Base-by-base conservation (phyloP, 2,113 vertebrate genomes). In the Lates calcarifer region DNA sequence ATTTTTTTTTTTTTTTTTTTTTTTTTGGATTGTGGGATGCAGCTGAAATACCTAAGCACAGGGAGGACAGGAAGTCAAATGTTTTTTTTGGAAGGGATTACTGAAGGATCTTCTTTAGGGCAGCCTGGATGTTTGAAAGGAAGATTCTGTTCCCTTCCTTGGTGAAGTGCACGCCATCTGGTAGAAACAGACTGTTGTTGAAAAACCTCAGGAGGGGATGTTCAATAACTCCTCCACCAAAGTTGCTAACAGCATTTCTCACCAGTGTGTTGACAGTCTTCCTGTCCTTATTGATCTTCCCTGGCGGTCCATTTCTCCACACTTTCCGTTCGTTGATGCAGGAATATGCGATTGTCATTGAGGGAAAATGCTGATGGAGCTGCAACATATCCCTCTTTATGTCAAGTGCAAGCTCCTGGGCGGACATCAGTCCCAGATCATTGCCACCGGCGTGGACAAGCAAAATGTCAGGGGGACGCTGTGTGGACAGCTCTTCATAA, bases 81-180 rank as follows among this genome's bases (percentile, higher is more conserved):
- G 37, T 2, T 2, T 10, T 39, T 39, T 39, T 39, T 39, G 37
- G 37, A 39, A 10, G 9, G 11, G 37, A 39, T 39, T 39, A 10
- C 0, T 9, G 2, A 6, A 9, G 0, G 0, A 24, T 11, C 28
- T 66, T 75, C 26, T n/a, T 31, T 8, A 78, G 24, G 7, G 1
- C 56, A n/a, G 5, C 1, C 12, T 12, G 13, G 56, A 78, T 61
- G 20, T 14, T 33, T 13, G 47, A 56, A 8, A 79, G 5, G 56
- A 63, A 79, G 26, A 33, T 9, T 15, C 17, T 1, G 13, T 63
- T 79, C 45, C 58, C 58, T 6, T 26, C 8, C 13, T 28, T 10
- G 7, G 29, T 39, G 41, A 55, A 56, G 28, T 71, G 57, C 26
- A 70, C 66, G 31, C 45, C 57, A 24, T 79, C 58, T 20, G 45